phyloP scores from a whole-genome alignment of 2,113 vertebrate species.

The Puma concolor region DNA sequence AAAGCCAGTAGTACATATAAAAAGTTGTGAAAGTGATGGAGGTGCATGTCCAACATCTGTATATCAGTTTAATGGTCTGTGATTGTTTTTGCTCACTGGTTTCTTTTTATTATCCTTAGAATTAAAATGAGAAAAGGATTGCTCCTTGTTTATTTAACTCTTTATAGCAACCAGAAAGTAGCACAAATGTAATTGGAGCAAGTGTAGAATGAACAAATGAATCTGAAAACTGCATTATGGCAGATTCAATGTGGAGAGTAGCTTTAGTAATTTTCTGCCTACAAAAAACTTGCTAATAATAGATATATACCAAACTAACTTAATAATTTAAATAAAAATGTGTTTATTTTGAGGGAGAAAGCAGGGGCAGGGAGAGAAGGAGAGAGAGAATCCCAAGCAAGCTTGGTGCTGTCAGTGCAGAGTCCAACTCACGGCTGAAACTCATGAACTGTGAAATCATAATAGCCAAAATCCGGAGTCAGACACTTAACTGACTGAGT shows the following conservation, averaged over 20 bases:
- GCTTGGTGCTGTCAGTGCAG: too few relatives aligned
- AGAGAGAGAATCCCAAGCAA: too few relatives aligned
- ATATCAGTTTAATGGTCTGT: constrained; percentile 7
- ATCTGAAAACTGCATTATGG: background rate
- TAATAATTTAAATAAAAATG: background rate
- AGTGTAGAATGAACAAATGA: background rate
- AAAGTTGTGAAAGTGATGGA: background rate
- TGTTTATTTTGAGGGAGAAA: too few relatives aligned
- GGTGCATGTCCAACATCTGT: background rate
- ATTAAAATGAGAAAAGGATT: background rate
- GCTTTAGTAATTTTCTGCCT: constrained; percentile 39
- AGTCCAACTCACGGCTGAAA: too few relatives aligned
- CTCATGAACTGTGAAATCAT: too few relatives aligned
- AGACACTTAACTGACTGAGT: too few relatives aligned
- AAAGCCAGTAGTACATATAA: background rate
- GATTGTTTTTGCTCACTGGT: background rate
- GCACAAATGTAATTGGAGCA: background rate
- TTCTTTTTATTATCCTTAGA: constrained; percentile 15
- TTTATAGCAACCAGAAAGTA: background rate
- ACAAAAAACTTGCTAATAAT: background rate
- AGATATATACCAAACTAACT: background rate
- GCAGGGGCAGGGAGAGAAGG: too few relatives aligned
- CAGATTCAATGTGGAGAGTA: background rate
- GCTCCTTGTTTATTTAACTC: background rate
- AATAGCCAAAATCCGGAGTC: too few relatives aligned